A percentile compares a stretch with the other conserved stretches of the same genome.
phyloP scores from a whole-genome alignment of 2,888 invertebrate species.

The Archips xylosteana region DNA sequence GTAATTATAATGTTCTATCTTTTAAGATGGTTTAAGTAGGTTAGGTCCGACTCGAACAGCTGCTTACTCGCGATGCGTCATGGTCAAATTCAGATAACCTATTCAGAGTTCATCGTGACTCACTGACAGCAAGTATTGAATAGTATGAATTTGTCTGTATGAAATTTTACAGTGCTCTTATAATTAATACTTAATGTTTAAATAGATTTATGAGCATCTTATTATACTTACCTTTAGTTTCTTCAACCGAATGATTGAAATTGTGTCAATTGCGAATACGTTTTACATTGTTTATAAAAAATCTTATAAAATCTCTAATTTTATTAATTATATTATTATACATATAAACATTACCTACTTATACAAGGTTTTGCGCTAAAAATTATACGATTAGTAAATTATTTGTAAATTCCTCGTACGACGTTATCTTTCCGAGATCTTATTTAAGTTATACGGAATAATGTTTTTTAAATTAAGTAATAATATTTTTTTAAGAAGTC shows the following conservation, averaged over 20 bases:
- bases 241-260: too few relatives aligned
- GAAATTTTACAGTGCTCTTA: neutral
- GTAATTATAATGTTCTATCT: too few relatives aligned
- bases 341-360: too few relatives aligned
- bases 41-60: neutral
- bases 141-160: neutral
- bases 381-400: neutral
- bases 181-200: too few relatives aligned
- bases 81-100: conserved; percentile 16
- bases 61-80: conserved; percentile 17
- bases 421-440: neutral
- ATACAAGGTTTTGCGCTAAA: too few relatives aligned
- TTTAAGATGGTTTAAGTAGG: neutral
- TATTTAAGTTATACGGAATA: neutral
- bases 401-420: neutral
- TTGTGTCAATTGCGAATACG: too few relatives aligned
- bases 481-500: too few relatives aligned
- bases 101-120: conserved; percentile 16
- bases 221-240: too few relatives aligned
- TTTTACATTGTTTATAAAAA: too few relatives aligned
- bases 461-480: neutral
- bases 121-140: conserved; percentile 5
- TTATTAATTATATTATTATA: too few relatives aligned
- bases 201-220: too few relatives aligned
- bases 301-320: too few relatives aligned